Conservation (phyloP, 2,797 vertebrate genomes). For the Scarus forsteni region DNA sequence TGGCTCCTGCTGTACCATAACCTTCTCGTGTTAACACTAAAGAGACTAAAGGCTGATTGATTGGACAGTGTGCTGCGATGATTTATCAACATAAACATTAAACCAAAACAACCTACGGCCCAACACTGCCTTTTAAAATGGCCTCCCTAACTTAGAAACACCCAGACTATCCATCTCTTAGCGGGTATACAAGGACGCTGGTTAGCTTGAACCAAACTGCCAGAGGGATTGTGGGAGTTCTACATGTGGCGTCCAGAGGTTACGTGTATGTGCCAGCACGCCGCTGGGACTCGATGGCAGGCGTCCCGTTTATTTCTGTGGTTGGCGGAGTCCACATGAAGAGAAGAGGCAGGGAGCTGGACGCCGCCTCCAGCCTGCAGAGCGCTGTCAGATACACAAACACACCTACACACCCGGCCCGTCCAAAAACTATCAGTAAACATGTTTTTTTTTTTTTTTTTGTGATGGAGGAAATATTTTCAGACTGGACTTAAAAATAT, state of each 20-base stretch:
- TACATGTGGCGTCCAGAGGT: conserved; percentile 75
- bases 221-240: conserved; percentile 52
- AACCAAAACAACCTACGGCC: too few relatives aligned
- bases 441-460: conserved; percentile 33
- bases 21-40: too few relatives aligned
- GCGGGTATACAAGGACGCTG: neutral
- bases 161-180: too few relatives aligned
- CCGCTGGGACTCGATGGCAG: conserved; percentile 30
- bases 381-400: conserved; percentile 60
- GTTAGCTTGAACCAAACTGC: conserved; percentile 36
- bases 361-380: conserved; percentile 43
- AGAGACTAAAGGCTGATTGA: too few relatives aligned
- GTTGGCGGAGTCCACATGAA: conserved; percentile 67
- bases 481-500: conserved; percentile 48
- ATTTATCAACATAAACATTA: too few relatives aligned
- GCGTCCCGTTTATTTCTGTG: conserved; percentile 49
- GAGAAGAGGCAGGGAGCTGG: conserved; percentile 44
- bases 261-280: conserved; percentile 62
- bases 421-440: conserved; percentile 38
- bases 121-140: too few relatives aligned
- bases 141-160: too few relatives aligned
- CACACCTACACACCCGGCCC: conserved; percentile 51
- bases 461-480: conserved; percentile 43
- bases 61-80: too few relatives aligned
- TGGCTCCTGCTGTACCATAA: too few relatives aligned